Conservation (phyloP, 2,888 invertebrate genomes). For the Tetanocera ferruginea region DNA sequence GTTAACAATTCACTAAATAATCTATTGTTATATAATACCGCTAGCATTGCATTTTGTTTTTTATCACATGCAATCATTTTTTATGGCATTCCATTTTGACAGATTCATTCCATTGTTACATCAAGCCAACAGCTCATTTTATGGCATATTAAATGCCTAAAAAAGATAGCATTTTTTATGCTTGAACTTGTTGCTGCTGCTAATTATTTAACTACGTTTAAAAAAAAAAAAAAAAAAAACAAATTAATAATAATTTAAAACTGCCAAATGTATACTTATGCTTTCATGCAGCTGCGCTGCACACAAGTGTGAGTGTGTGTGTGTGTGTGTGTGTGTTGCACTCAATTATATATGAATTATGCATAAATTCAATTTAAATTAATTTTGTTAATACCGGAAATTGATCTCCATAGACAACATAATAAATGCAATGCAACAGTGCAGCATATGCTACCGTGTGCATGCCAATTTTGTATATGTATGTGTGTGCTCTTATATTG, state of each 20-base stretch:
- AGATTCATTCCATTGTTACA: too few relatives aligned
- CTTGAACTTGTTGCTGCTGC: too few relatives aligned
- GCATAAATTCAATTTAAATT: slow-evolving; percentile 35
- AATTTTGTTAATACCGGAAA: slow-evolving; percentile 36
- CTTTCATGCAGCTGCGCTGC: neutral
- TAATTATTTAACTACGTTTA: neutral
- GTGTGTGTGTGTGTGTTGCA: slow-evolving; percentile 6
- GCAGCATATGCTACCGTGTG: slow-evolving; percentile 22
- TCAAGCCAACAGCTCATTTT: too few relatives aligned
- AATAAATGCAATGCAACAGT: slow-evolving; percentile 7
- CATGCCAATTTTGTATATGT: neutral
- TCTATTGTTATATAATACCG: too few relatives aligned
- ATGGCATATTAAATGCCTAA: too few relatives aligned
- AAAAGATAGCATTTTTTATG: too few relatives aligned
- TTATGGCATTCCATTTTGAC: too few relatives aligned
- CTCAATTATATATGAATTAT: slow-evolving; percentile 37
- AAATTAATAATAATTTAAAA: slow-evolving; percentile 48
- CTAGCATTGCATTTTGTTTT: too few relatives aligned
- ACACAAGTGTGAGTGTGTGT: neutral
- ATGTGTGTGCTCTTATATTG: neutral
- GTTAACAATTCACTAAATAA: too few relatives aligned
- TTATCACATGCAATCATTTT: too few relatives aligned
- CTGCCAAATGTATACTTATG: slow-evolving; percentile 36
- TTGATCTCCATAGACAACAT: slow-evolving; percentile 28
- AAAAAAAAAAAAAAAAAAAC: slow-evolving; percentile 46